Evolutionary conservation across 2,113 vertebrate genomes (phyloP).

Genomic region (Oxyruncus cristatus): DNA sequence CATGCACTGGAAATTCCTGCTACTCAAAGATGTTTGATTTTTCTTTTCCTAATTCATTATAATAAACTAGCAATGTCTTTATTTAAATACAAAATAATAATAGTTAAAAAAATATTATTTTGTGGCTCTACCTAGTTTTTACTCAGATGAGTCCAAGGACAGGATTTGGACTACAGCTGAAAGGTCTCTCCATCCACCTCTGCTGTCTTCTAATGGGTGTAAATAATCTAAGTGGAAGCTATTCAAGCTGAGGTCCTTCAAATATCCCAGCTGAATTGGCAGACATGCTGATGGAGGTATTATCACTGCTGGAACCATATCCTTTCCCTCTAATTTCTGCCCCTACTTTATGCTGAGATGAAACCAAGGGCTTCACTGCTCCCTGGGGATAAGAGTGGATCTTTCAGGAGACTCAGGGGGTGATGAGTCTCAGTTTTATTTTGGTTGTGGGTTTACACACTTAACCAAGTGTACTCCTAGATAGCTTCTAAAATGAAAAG

Average conservation of each 20-base stretch:
- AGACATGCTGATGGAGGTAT: not conserved
- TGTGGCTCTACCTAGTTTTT: not conserved
- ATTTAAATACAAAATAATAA: not conserved
- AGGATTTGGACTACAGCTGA: not conserved
- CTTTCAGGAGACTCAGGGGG: not conserved
- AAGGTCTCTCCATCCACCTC: not conserved
- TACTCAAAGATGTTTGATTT: not conserved
- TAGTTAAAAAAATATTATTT: not conserved
- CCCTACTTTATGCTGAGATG: not conserved
- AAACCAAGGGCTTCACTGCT: not conserved
- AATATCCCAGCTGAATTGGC: accelerated
- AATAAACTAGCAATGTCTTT: not conserved
- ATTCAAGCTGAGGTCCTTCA: not conserved
- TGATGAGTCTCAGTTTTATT: not conserved
- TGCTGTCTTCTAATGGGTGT: not conserved
- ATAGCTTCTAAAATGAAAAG: not conserved
- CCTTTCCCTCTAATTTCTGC: not conserved
- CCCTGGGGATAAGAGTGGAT: not conserved
- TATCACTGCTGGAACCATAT: not conserved
- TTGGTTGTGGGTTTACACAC: not conserved
- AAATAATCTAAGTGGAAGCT: not conserved
- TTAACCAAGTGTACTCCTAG: not conserved
- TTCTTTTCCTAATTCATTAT: not conserved
- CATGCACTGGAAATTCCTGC: not conserved
- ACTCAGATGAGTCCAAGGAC: not conserved